Evolutionary conservation across 1,140 invertebrate species (phyloP).

Genomic region (Anoplolepis gracilipes): DNA sequence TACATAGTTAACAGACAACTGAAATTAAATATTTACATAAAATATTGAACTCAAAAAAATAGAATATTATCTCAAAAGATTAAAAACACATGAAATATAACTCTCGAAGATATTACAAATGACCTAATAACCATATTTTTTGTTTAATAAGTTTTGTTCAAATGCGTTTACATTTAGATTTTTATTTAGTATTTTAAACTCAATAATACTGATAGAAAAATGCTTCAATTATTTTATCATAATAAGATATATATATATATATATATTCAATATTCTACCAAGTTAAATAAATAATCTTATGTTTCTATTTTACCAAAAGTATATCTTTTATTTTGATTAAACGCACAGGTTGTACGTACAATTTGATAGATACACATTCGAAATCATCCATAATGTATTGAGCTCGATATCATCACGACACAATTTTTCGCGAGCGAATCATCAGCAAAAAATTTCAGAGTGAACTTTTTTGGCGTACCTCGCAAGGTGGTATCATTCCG

Average conservation of each 20-base stretch:
- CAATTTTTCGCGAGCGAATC: conserved; percentile 23
- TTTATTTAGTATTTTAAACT: not conserved
- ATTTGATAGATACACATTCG: not conserved
- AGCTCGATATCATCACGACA: not conserved
- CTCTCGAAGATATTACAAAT: too few relatives aligned
- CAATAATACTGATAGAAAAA: not conserved
- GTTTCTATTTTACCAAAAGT: too few relatives aligned
- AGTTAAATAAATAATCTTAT: not conserved
- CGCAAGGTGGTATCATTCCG: conserved; percentile 4
- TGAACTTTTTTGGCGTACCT: conserved; percentile 13
- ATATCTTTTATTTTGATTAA: too few relatives aligned
- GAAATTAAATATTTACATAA: not conserved
- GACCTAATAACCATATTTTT: too few relatives aligned
- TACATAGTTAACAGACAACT: not conserved
- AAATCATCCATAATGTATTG: not conserved
- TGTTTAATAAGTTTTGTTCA: too few relatives aligned
- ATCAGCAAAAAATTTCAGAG: conserved; percentile 2
- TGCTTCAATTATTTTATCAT: not conserved
- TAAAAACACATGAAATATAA: not conserved
- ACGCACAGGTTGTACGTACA: too few relatives aligned
- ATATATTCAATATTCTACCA: not conserved
- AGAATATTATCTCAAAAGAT: not conserved
- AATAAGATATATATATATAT: too few relatives aligned
- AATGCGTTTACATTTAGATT: not conserved
- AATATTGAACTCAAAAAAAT: not conserved